These are phyloP conservation scores for Stegophylla sp. DNA, from an alignment of 2,888 invertebrate species.

Conservation along the genomic window DNA sequence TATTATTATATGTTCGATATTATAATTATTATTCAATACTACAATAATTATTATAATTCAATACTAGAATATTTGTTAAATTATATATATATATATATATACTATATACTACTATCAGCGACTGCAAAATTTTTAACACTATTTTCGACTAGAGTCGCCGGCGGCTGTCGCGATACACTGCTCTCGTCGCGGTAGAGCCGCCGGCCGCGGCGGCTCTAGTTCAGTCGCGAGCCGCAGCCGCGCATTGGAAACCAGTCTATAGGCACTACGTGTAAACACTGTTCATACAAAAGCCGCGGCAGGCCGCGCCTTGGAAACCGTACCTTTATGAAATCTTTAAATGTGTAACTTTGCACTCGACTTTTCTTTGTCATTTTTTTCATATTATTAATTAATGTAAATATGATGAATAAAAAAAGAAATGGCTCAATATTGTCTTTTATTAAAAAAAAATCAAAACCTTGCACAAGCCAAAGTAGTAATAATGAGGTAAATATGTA, in stretches of 20 bases:
- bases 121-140: neutral
- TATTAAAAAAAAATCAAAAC: neutral
- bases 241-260: no score
- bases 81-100: neutral
- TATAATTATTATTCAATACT: conserved; percentile 7
- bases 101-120: conserved; percentile 1
- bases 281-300: no score
- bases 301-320: no score
- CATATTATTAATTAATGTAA: no score
- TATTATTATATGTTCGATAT: conserved; percentile 6
- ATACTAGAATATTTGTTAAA: conserved; percentile 7
- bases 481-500: neutral
- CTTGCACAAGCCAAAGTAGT: no score
- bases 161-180: no score
- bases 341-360: no score
- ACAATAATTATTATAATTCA: conserved; percentile 4
- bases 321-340: neutral
- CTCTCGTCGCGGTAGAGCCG: no score
- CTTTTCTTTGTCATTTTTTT: neutral
- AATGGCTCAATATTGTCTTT: no score
- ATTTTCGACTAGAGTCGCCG: neutral
- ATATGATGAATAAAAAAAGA: neutral
- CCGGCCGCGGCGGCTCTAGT: no score
- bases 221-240: no score
- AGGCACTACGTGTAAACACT: no score